A percentile compares a stretch with the other conserved stretches of the same genome.
Evolutionary conservation across 2,888 invertebrate species (phyloP).

Genomic region (Stictocephala bisonia): DNA sequence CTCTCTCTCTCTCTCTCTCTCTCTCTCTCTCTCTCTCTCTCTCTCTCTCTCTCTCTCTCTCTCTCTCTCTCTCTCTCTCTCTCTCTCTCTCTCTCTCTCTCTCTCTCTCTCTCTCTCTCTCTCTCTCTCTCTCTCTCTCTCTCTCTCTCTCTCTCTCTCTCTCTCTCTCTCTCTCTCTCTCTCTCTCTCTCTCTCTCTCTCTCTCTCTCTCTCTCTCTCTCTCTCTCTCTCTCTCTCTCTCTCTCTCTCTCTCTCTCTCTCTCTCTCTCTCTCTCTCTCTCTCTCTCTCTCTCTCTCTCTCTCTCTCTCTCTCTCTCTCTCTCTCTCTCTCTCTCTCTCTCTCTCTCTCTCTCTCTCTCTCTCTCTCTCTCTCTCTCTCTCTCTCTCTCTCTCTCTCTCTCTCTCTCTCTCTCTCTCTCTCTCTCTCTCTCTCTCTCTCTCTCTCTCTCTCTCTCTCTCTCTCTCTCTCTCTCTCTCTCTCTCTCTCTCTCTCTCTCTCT

Average conservation of each 20-base stretch:
- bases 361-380: not conserved
- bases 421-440: not conserved
- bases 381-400: not conserved
- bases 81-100: not conserved
- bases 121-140: not conserved
- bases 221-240: not conserved
- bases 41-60: not conserved
- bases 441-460: not conserved
- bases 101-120: not conserved
- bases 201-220: not conserved
- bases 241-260: not conserved
- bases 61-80: not conserved
- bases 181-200: not conserved
- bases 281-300: not conserved
- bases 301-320: not conserved
- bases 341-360: not conserved
- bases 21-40: not conserved
- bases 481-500: not conserved
- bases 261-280: not conserved
- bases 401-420: not conserved
- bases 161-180: not conserved
- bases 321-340: not conserved
- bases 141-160: not conserved
- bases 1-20: not conserved
- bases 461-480: not conserved